Base-by-base conservation (phyloP, 2,888 invertebrate species). In the Epinotia brunnichana region DNA sequence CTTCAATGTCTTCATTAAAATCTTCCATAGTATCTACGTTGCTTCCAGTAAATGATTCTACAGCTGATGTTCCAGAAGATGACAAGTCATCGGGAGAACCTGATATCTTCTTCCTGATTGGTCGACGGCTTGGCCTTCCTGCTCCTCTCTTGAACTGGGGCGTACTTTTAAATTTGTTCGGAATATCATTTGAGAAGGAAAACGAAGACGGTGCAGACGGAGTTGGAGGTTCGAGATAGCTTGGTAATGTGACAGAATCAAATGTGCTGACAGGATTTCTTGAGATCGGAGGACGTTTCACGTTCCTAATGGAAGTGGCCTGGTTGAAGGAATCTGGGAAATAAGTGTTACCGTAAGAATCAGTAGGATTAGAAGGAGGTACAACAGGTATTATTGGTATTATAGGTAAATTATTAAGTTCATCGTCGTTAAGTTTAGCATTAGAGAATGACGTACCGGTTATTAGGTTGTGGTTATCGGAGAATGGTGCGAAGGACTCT, bases 221-320 rank as follows among this genome's bases (percentile, higher is more conserved):
- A 2, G 89, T 91, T 0, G 94, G 94, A 5, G 94, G 94, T 79
- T 94, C 94, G 73, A 94, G 83, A 74, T 87, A 94, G 76, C 93
- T 94, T 3, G 94, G 93, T 57, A 94, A 78, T 0, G 92, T 91
- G 4, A 85, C 83, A 2, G 87, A 84, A 74, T 91, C 91, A 76
- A 85, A 84, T 11, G 80, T 72, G 72, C 24, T 39, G 21, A 81
- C 60, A 35, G 89, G 87, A 54, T 83, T 87, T 70, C 87, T 84
- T 7, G 82, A 77, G 48, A 83, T 76, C 10, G 81, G 76, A 21
- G 90, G 91, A 74, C 90, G 84, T 78, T 91, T 90, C 0, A 91
- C 78, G 73, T 90, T 91, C 77, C 92, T 86, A 10, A 92, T 77
- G 5, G 91, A 89, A 74, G 83, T 91, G 0, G 89, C 90, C 79